A percentile compares a stretch with the other conserved stretches of the same genome.
phyloP scores from a whole-genome alignment of 2,797 vertebrate genomes.

The Micromesistius poutassou region DNA sequence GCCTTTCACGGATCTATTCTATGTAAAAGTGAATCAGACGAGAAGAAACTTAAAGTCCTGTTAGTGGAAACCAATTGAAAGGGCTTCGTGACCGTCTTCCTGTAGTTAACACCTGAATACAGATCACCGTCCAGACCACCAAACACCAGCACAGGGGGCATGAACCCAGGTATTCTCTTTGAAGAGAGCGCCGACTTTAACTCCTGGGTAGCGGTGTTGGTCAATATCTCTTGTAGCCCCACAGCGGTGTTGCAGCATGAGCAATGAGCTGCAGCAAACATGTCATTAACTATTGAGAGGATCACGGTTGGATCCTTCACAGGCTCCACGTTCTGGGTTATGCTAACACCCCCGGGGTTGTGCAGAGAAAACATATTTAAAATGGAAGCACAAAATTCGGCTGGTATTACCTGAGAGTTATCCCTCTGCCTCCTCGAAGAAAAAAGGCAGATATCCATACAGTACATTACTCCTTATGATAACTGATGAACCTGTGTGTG shows the following conservation, averaged over 20 bases:
- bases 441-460: neutral
- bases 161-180: neutral
- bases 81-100: no score
- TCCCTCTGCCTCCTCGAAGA: neutral
- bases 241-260: constrained; percentile 41
- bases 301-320: constrained; percentile 27
- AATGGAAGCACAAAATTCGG: neutral
- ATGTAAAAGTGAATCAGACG: neutral
- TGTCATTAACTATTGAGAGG: constrained; percentile 40
- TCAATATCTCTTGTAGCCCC: constrained; percentile 13
- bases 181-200: neutral
- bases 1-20: no score
- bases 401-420: neutral
- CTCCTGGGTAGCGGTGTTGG: neutral
- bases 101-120: neutral
- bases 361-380: neutral
- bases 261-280: constrained; percentile 12
- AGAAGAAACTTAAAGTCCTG: neutral
- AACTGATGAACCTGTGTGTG: constrained; percentile 6
- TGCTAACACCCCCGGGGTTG: no score
- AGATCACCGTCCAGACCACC: neutral
- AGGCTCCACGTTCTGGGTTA: constrained; percentile 13
- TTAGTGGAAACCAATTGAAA: neutral
- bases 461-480: neutral
- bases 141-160: neutral